A percentile compares a stretch with the other conserved stretches of the same genome.
phyloP scores from a whole-genome alignment of 2,113 vertebrate genomes.

The Xenopus laevis region DNA sequence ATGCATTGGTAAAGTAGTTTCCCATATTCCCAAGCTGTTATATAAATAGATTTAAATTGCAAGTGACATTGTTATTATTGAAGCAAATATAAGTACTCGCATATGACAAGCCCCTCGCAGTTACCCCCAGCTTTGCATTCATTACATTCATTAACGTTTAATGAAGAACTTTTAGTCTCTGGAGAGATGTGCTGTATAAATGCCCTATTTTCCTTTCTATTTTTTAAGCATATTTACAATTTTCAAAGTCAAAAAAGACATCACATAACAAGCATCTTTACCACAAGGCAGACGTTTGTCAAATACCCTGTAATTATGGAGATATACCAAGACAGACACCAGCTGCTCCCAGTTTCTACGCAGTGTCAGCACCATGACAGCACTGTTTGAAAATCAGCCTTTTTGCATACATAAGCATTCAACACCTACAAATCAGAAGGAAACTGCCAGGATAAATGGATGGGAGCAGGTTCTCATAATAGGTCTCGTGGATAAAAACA shows the following conservation, averaged over 20 bases:
- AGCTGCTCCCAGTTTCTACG: constrained; percentile 33
- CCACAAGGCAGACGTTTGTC: constrained; percentile 30
- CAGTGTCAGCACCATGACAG: constrained; percentile 26
- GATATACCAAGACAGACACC: constrained; percentile 34
- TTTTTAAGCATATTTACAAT: constrained; percentile 18
- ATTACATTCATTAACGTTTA: constrained; percentile 23
- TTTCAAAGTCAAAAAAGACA: constrained; percentile 22
- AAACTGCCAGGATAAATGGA: constrained; percentile 14
- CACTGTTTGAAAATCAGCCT: constrained; percentile 18
- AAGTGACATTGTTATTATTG: too few species aligned
- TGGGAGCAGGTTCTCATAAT: constrained; percentile 13
- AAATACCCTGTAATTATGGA: constrained; percentile 31
- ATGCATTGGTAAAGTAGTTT: too few species aligned
- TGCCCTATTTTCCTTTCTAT: constrained; percentile 13
- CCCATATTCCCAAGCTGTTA: too few species aligned
- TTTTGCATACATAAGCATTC: constrained; percentile 36
- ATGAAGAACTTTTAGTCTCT: constrained; percentile 14
- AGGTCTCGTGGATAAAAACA: constrained; percentile 6
- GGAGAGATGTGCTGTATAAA: not conserved
- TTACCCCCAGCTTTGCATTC: constrained; percentile 1
- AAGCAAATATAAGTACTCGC: too few species aligned
- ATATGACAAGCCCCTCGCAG: not conserved
- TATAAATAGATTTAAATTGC: too few species aligned
- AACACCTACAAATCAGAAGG: constrained; percentile 16
- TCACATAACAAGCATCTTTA: constrained; percentile 9